These are phyloP conservation scores for Peromyscus leucopus DNA, from an alignment of 2,113 vertebrate genomes.

Conservation along the genomic window DNA sequence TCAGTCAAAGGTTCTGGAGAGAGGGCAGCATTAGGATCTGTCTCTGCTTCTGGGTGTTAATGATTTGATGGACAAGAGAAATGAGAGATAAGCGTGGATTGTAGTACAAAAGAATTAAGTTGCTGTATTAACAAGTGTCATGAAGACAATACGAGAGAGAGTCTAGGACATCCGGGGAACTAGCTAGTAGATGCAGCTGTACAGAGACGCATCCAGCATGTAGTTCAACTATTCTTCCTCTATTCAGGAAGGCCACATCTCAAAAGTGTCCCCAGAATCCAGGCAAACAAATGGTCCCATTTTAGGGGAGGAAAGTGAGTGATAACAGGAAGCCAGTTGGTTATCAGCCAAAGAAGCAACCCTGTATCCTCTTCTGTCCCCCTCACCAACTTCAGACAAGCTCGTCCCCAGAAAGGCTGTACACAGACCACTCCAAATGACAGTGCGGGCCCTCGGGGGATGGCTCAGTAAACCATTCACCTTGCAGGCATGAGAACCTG, in stretches of 20 bases:
- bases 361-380: neutral
- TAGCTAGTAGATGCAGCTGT: neutral
- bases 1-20: neutral
- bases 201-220: fast-evolving
- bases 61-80: neutral
- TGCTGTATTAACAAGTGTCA: neutral
- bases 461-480: too few species aligned
- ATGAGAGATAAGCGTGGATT: neutral
- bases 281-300: neutral
- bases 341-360: neutral
- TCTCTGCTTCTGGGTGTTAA: neutral
- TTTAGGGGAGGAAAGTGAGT: neutral
- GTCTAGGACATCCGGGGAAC: neutral
- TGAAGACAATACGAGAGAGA: neutral
- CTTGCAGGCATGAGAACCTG: too few species aligned
- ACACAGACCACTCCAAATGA: neutral
- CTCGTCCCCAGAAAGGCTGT: neutral
- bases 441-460: too few species aligned
- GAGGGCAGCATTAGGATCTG: neutral
- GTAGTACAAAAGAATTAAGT: neutral
- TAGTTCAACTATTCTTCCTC: neutral
- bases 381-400: neutral
- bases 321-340: neutral
- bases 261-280: neutral
- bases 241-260: neutral